A percentile compares a stretch with the other conserved stretches of the same genome.
phyloP scores from a whole-genome alignment of 2,888 invertebrate species.

The Eupeodes latifasciatus region DNA sequence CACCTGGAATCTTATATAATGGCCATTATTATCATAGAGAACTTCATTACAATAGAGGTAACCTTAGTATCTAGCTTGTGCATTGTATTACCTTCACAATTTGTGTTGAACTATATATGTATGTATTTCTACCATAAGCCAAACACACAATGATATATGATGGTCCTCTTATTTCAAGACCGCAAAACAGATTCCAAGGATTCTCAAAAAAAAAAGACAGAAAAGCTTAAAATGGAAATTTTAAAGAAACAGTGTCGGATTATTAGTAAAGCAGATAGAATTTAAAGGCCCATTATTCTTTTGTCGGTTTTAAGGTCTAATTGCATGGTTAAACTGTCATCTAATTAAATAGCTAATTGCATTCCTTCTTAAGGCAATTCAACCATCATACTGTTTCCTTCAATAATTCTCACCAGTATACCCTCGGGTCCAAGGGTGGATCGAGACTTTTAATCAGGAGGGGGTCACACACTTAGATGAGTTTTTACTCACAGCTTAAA shows the following conservation, averaged over 20 bases:
- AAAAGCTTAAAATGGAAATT: neutral
- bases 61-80: slow-evolving; percentile 27
- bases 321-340: too few relatives aligned
- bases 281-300: too few relatives aligned
- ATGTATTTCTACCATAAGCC: neutral
- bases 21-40: neutral
- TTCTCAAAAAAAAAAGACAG: neutral
- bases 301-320: too few relatives aligned
- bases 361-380: too few relatives aligned
- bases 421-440: too few relatives aligned
- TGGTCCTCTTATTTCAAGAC: slow-evolving; percentile 16
- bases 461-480: too few relatives aligned
- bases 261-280: neutral
- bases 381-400: too few relatives aligned
- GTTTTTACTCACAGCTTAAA: too few relatives aligned
- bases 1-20: slow-evolving; percentile 9
- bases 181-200: slow-evolving; percentile 30
- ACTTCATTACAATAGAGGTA: slow-evolving; percentile 23
- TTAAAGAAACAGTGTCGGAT: neutral
- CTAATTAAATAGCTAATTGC: too few relatives aligned
- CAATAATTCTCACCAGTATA: too few relatives aligned
- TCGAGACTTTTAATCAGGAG: too few relatives aligned
- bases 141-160: neutral
- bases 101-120: slow-evolving; percentile 27
- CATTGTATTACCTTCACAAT: slow-evolving; percentile 24